Evolutionary conservation across 2,113 vertebrate genomes (phyloP).

Genomic region (Lepidothrix coronata): DNA sequence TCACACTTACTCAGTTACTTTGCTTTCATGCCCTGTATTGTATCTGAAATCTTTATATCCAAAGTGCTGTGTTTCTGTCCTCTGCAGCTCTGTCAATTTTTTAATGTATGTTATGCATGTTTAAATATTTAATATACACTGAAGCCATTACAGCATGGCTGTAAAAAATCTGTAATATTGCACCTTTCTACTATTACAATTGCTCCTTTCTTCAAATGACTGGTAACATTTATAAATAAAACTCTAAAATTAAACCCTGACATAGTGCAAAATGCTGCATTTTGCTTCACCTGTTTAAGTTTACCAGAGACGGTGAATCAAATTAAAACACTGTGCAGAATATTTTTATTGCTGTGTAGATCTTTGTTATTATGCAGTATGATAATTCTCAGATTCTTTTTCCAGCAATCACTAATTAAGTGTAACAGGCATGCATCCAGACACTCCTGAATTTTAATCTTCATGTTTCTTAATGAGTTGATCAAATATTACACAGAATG

Average conservation of each 20-base stretch:
- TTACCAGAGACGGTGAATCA: background rate
- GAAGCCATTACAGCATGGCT: background rate
- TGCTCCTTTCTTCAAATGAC: background rate
- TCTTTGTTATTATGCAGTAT: background rate
- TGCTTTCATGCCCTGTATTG: background rate
- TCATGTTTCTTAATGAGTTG: constrained; percentile 39
- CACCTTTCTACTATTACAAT: background rate
- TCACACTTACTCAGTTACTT: background rate
- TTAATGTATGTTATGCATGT: background rate
- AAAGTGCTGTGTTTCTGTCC: constrained; percentile 3
- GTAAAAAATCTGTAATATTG: background rate
- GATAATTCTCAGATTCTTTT: constrained; percentile 1
- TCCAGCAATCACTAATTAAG: constrained; percentile 24
- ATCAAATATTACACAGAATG: constrained; percentile 10
- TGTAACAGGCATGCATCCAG: constrained; percentile 19
- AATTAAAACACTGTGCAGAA: background rate
- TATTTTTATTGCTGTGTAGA: background rate
- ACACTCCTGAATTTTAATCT: constrained; percentile 48
- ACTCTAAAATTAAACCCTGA: background rate
- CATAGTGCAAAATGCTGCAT: background rate
- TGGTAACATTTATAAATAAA: background rate
- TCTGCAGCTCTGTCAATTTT: background rate
- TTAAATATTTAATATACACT: constrained; percentile 21
- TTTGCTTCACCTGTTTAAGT: background rate
- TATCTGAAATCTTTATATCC: constrained; percentile 1